Evolutionary conservation across 1,140 invertebrate genomes (phyloP), one percentile per base, ranked within the genome.

Genomic region (Polypedilum pembai): DNA sequence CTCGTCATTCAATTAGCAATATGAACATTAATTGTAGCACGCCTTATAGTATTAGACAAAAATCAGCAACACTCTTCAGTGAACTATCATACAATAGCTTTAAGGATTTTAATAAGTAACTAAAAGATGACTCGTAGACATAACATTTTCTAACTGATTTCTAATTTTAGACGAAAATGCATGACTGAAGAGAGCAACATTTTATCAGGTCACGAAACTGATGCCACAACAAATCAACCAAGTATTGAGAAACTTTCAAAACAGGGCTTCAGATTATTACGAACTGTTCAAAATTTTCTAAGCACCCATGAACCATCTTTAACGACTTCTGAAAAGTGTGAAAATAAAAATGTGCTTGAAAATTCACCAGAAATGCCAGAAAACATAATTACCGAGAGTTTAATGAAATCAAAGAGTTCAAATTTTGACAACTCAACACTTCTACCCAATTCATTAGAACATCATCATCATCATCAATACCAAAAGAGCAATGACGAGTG

Each of bases 231-330:
- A 1, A 83, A 87, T 17, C 85, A 86, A 75, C 81, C 86, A 8
- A 83, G 86, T n/a, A 86, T 87, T 0, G 87, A 89, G 74, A 90
- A 89, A 79, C 78, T 91, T 8, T 86, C 88, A 0, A 86, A 89
- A 76, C 89, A 90, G 81, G 88, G 89, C 10, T 90, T 88, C 76
- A 84, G 87, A 41, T 81, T 90, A 72, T 83, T 88, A 77, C 83
- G 89, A 75, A 90, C 88, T 5, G 87, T 89, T 45, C 87, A 89
- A 75, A 90, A 89, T 12, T 79, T 91, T 17, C 77, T 90, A 40
- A 81, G 85, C 75, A 89, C 87, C 73, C 84, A 86, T 75, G 88
- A 90, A 76, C 88, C 88, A 1, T 87, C 89, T 77, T 80, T 90
- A 40, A 77, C 84, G 3, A 75, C 76, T 66, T 79, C 77, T 33